phyloP scores from a whole-genome alignment of 2,888 invertebrate genomes.

The Andrena minutula region DNA sequence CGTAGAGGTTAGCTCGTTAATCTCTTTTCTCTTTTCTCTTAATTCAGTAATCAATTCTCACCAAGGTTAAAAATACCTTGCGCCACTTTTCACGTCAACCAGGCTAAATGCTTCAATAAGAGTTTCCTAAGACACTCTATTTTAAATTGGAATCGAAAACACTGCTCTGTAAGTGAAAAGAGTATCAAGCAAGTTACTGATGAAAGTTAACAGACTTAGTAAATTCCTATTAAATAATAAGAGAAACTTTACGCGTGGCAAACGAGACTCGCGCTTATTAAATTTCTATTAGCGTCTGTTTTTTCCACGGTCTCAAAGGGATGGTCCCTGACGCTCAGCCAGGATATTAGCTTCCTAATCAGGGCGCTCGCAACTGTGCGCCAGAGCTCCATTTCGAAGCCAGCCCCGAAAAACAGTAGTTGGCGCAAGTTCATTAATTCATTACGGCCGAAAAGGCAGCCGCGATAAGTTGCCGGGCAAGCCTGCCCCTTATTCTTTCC shows the following conservation, averaged over 20 bases:
- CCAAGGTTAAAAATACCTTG: too few species aligned
- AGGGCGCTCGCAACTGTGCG: neutral
- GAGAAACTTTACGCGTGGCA: conserved; percentile 18
- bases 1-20: conserved; percentile 63
- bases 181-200: neutral
- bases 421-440: conserved; percentile 44
- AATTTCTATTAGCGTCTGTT: conserved; percentile 21
- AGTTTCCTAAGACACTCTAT: neutral
- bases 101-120: neutral
- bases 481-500: conserved; percentile 29
- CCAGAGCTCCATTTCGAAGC: neutral
- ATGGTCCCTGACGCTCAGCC: neutral
- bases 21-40: too few species aligned
- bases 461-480: conserved; percentile 30
- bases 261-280: conserved; percentile 3
- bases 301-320: neutral
- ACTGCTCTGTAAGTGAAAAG: neutral
- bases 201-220: conserved; percentile 32
- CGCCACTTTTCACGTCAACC: too few species aligned
- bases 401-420: neutral
- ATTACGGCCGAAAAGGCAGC: conserved; percentile 27
- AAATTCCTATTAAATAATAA: conserved; percentile 38
- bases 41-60: too few species aligned
- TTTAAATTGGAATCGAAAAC: conserved; percentile 29
- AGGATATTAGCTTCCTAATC: conserved; percentile 32